Evolutionary conservation across 1,140 invertebrate species (phyloP).

Genomic region (Drosophila baimaii): DNA sequence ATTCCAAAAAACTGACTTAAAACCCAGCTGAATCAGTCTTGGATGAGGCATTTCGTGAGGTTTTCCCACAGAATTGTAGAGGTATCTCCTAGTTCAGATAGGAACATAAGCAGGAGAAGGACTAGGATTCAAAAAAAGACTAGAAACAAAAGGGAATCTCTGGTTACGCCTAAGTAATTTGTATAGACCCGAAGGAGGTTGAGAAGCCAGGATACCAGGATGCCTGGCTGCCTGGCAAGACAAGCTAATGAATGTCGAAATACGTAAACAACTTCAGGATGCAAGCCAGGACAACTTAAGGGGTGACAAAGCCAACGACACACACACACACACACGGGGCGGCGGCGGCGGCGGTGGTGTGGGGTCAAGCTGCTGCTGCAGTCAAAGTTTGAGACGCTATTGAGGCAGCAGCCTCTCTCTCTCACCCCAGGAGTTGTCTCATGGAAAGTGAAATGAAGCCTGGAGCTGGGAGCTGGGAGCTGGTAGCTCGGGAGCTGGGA

Average conservation of each 20-base stretch:
- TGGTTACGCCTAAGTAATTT: slow-evolving; percentile 39
- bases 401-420: slow-evolving; percentile 52
- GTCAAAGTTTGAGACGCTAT: slow-evolving; percentile 69
- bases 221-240: slow-evolving; percentile 6
- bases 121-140: slow-evolving; percentile 22
- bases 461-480: slow-evolving; percentile 7
- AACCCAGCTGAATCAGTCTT: too few relatives aligned
- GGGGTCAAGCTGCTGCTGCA: slow-evolving; percentile 22
- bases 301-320: neutral
- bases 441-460: slow-evolving; percentile 70
- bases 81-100: neutral
- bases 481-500: too few relatives aligned
- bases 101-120: too few relatives aligned
- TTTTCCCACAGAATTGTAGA: too few relatives aligned
- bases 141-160: slow-evolving; percentile 8
- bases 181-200: neutral
- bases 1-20: too few relatives aligned
- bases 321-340: neutral
- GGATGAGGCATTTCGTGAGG: neutral
- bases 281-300: neutral
- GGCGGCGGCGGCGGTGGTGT: slow-evolving; percentile 10
- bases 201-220: too few relatives aligned
- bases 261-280: slow-evolving; percentile 17
- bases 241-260: slow-evolving; percentile 71
- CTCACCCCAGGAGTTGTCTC: slow-evolving; percentile 11